Evolutionary conservation across 2,113 vertebrate species (phyloP), one percentile per base, ranked within the genome.

Genomic region (Xiphophorus maculatus): DNA sequence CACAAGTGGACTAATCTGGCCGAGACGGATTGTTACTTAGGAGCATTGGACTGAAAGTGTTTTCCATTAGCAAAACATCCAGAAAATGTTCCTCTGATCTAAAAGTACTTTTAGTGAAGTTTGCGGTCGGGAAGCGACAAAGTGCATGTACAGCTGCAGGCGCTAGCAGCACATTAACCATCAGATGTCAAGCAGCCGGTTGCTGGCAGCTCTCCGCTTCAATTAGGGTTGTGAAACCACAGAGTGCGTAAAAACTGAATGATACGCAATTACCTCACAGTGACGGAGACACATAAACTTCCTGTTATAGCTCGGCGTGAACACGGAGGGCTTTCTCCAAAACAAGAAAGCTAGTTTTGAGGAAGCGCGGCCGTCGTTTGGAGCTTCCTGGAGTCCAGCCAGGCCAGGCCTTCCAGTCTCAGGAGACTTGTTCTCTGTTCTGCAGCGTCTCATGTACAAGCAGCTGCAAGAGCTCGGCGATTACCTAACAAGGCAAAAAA

Each of bases 171-270:
- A 84, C 25, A 75, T 81, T 35, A 72, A 62, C 71, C 80, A 75
- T 77, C 81, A 84, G 42, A 81, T 78, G 71, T 90, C 82, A 80
- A 28, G 32, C 80, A 69, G 63, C 63, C 79, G 73, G 69, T 85
- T 80, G 74, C 44, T 66, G 54, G 75, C 84, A 77, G 80, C 85
- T 77, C 58, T 66, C 0, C 32, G 14, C 10, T 11, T 71, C 69
- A 79, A 76, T 85, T 81, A 85, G 51, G 28, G 72, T 66, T 76
- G 84, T 69, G 77, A 87, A 89, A 72, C 66, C 33, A 8, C 63
- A 72, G 70, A 67, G n/a, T 15, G 14, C 73, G 15, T 67, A 30
- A 42, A 65, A 80, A 67, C 71, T 33, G 63, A 40, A 63, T 65
- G 68, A 27, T 58, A 66, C 84, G 77, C 83, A 81, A 82, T 77